Evolutionary conservation across 2,888 invertebrate genomes (phyloP).

Genomic region (Scrobipalpa atriplicella): DNA sequence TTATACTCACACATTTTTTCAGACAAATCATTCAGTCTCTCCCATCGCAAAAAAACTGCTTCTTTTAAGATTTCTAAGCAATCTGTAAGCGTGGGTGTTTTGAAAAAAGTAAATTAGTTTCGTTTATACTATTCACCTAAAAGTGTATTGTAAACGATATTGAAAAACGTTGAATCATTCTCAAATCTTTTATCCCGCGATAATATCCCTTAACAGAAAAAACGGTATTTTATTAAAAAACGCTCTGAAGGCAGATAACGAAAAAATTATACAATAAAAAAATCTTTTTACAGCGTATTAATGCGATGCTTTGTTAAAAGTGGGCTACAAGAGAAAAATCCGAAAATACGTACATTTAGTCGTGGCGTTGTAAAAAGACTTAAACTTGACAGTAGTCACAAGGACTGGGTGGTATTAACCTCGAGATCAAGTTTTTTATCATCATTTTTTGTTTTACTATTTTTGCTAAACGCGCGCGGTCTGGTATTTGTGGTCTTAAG

Average conservation of each 20-base stretch:
- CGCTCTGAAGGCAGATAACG: slow-evolving; percentile 7
- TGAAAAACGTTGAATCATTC: neutral
- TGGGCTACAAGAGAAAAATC: neutral
- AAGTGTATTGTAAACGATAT: neutral
- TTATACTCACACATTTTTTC: slow-evolving; percentile 16
- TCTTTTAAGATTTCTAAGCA: neutral
- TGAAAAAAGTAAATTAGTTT: neutral
- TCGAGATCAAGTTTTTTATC: slow-evolving; percentile 41
- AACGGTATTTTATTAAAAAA: slow-evolving; percentile 4
- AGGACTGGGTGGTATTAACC: slow-evolving; percentile 43
- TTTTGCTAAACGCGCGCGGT: slow-evolving; percentile 3
- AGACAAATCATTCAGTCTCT: slow-evolving; percentile 18
- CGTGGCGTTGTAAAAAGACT: neutral
- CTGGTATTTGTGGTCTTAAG: neutral
- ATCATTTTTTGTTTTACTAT: slow-evolving; percentile 22
- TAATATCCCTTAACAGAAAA: slow-evolving; percentile 1
- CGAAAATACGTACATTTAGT: slow-evolving; percentile 6
- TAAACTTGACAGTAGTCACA: slow-evolving; percentile 30
- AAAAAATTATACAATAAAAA: slow-evolving; percentile 2
- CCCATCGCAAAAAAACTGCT: neutral
- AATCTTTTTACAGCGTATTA: slow-evolving; percentile 14
- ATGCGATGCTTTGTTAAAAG: slow-evolving; percentile 14
- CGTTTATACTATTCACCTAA: neutral
- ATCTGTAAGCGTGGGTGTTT: neutral
- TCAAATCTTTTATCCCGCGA: slow-evolving; percentile 19